Evolutionary conservation across 2,113 vertebrate species (phyloP).

Genomic region (Bambusicola thoracicus): DNA sequence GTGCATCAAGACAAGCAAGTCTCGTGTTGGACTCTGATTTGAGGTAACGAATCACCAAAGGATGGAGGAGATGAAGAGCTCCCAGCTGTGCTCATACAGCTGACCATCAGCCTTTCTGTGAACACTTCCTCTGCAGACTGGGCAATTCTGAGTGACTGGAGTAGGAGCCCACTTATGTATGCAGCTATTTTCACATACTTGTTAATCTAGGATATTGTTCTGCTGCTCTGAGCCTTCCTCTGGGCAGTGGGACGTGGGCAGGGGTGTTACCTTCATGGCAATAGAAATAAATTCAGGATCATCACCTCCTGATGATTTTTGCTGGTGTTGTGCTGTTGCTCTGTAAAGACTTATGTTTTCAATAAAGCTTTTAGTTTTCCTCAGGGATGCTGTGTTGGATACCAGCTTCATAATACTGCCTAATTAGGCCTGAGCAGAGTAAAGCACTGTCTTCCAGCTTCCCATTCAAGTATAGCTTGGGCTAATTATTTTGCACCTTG

Average conservation of each 20-base stretch:
- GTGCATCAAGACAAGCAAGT: neutral
- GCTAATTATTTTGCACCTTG: neutral
- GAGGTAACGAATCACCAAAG: neutral
- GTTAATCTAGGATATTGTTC: neutral
- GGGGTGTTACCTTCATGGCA: neutral
- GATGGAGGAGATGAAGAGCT: neutral
- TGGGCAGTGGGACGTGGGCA: neutral
- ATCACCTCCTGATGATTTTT: neutral
- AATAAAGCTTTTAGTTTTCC: neutral
- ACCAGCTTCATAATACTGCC: neutral
- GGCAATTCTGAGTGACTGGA: neutral
- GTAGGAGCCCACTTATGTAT: neutral
- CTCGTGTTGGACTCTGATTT: neutral
- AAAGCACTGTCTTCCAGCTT: neutral
- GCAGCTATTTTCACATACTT: neutral
- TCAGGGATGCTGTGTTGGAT: neutral
- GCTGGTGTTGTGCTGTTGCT: neutral
- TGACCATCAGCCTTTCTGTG: neutral
- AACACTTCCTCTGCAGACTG: neutral
- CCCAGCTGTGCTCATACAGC: neutral
- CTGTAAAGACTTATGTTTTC: neutral
- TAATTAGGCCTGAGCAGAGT: neutral
- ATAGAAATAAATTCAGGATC: neutral
- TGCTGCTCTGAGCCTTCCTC: neutral
- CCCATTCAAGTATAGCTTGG: fast-evolving